Percentiles rank a stretch among this genome's conserved stretches.
Evolutionary conservation across 2,113 vertebrate genomes (phyloP).

Genomic region (Himantopus leucocephalus): DNA sequence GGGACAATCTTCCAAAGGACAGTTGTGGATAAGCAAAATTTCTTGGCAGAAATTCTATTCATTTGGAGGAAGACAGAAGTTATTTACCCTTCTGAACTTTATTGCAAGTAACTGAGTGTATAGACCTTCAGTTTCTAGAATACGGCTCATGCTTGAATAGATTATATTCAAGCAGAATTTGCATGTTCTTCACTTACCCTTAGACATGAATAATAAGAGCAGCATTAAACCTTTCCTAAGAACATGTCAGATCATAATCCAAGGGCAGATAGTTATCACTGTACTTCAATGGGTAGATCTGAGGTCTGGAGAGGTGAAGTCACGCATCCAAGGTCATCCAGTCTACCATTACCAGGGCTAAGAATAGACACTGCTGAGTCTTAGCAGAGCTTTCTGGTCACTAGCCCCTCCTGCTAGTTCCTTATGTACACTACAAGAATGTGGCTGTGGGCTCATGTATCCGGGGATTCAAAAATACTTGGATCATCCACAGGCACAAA

Average conservation of each 20-base stretch:
- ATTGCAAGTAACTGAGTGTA: not conserved
- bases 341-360: not conserved
- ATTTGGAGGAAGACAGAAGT: not conserved
- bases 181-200: not conserved
- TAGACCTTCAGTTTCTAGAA: not conserved
- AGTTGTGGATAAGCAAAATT: not conserved
- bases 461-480: not conserved
- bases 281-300: not conserved
- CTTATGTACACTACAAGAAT: not conserved
- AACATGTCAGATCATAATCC: not conserved
- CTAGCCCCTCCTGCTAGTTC: not conserved
- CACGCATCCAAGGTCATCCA: not conserved
- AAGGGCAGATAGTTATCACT: not conserved
- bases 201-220: not conserved
- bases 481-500: not conserved
- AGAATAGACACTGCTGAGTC: not conserved
- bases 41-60: not conserved
- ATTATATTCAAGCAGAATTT: not conserved
- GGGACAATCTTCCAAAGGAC: not conserved
- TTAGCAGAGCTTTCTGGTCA: not conserved
- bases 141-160: not conserved
- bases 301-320: not conserved
- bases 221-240: not conserved
- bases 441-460: not conserved
- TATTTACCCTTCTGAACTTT: not conserved